phyloP scores from a whole-genome alignment of 2,113 vertebrate species.

The Phycodurus eques region DNA sequence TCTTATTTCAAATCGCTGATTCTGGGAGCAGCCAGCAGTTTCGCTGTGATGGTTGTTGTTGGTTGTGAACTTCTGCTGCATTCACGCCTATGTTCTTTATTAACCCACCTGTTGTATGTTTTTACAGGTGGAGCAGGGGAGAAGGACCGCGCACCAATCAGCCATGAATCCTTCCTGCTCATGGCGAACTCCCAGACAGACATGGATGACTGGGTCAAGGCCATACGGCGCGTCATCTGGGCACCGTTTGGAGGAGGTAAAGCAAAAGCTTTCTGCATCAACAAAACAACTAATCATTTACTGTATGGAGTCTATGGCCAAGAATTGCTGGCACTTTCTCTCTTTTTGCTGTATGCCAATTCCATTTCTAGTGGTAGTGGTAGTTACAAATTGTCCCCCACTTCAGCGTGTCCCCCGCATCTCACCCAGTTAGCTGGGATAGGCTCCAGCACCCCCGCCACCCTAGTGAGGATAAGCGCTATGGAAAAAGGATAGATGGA shows the following conservation, averaged over 20 bases:
- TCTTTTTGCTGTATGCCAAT: neutral
- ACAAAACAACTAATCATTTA: neutral
- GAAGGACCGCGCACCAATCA: constrained; percentile 81
- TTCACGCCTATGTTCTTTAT: neutral
- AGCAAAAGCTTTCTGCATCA: neutral
- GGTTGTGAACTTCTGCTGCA: too few species aligned
- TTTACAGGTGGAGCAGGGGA: constrained; percentile 77
- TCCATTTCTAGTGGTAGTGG: neutral
- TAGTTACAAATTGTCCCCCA: constrained; percentile 26
- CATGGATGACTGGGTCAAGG: constrained; percentile 97
- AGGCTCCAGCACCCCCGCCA: too few species aligned
- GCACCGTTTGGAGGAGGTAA: constrained; percentile 94
- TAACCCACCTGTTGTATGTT: neutral
- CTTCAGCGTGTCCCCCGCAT: neutral
- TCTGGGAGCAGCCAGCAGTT: too few species aligned
- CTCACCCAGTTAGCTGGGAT: too few species aligned
- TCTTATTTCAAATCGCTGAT: too few species aligned
- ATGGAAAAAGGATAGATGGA: too few species aligned
- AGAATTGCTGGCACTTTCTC: neutral
- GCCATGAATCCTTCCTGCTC: constrained; percentile 90
- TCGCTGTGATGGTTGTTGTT: too few species aligned
- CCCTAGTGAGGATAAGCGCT: too few species aligned
- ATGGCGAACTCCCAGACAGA: constrained; percentile 94
- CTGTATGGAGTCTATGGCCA: neutral
- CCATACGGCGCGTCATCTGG: constrained; percentile 92